These are phyloP conservation scores for Thaumetopoea pityocampa DNA, from an alignment of 1,140 invertebrate species.

Conservation along the genomic window DNA sequence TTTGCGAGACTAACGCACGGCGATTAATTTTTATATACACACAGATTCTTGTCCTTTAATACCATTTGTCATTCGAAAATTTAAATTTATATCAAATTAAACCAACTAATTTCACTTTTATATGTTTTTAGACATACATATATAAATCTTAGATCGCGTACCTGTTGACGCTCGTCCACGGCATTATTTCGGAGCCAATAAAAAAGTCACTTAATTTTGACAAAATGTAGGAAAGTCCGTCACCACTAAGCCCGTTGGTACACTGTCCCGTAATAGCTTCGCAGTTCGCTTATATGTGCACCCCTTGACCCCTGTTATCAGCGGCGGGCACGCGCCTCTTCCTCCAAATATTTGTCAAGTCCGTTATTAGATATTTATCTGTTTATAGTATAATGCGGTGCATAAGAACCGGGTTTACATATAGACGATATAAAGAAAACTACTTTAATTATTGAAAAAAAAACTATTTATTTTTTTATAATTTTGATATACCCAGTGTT, in stretches of 20 bases:
- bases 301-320: constrained; percentile 63
- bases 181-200: constrained; percentile 43
- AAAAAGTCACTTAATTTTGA: constrained; percentile 62
- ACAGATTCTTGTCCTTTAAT: too few species aligned
- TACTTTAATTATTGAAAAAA: too few species aligned
- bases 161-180: constrained; percentile 70
- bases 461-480: too few species aligned
- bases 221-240: constrained; percentile 59
- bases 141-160: too few species aligned
- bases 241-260: constrained; percentile 41
- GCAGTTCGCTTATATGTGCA: constrained; percentile 44
- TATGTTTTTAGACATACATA: constrained; percentile 1
- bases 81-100: not conserved
- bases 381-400: constrained; percentile 3
- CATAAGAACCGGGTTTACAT: constrained; percentile 4
- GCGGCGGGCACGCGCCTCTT: constrained; percentile 54
- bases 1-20: too few species aligned
- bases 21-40: too few species aligned
- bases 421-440: not conserved
- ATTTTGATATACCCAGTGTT: too few species aligned
- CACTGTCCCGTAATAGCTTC: constrained; percentile 35
- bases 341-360: constrained; percentile 7
- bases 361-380: constrained; percentile 10
- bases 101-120: constrained; percentile 3
- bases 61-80: too few species aligned